These are phyloP conservation scores for Solen grandis DNA, from an alignment of 1,140 invertebrate genomes.

Conservation along the genomic window DNA sequence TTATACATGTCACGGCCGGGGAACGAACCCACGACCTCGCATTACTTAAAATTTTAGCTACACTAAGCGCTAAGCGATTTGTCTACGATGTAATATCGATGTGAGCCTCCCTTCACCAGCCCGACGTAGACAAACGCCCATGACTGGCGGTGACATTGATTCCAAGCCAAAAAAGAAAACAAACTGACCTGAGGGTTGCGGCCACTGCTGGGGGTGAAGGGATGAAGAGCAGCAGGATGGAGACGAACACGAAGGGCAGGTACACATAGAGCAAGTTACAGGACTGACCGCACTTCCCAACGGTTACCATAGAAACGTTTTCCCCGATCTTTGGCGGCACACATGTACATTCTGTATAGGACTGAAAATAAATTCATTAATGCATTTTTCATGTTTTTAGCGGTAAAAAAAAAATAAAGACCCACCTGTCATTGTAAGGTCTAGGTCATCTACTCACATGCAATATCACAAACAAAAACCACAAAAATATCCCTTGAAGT, in stretches of 20 bases:
- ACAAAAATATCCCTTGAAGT: too few relatives aligned
- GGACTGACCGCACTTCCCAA: constrained; percentile 29
- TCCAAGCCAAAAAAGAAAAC: too few relatives aligned
- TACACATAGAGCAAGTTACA: constrained; percentile 47
- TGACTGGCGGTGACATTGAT: too few relatives aligned
- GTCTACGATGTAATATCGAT: too few relatives aligned
- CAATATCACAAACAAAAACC: too few relatives aligned
- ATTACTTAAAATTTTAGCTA: too few relatives aligned
- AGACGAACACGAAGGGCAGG: constrained; percentile 38
- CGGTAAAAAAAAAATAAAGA: neutral
- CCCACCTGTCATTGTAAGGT: neutral
- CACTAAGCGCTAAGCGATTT: too few relatives aligned
- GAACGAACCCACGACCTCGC: too few relatives aligned
- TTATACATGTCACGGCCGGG: too few relatives aligned
- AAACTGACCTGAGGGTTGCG: constrained; percentile 43
- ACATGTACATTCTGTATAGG: constrained; percentile 45
- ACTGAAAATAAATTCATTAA: constrained; percentile 46
- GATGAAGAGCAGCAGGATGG: constrained; percentile 44
- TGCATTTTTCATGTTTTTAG: too few relatives aligned
- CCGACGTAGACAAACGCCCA: too few relatives aligned
- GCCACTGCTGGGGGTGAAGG: constrained; percentile 44
- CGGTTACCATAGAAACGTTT: constrained; percentile 26
- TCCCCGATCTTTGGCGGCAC: neutral
- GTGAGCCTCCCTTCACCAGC: too few relatives aligned
- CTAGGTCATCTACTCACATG: neutral